These are phyloP conservation scores for Pollenia labialis DNA, from an alignment of 2,888 invertebrate species.

Conservation along the genomic window DNA sequence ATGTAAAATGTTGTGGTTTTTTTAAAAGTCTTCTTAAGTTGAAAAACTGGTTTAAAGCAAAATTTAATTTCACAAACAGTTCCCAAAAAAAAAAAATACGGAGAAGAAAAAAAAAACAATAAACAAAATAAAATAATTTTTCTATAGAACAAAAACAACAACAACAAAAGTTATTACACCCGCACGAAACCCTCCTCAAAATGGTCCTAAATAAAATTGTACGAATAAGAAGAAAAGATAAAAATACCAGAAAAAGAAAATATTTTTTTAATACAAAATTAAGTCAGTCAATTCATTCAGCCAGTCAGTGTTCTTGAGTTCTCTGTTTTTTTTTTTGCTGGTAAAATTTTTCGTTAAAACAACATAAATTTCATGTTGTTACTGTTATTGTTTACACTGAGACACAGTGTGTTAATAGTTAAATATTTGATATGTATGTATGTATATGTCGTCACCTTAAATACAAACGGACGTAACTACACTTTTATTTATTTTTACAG, in stretches of 20 bases:
- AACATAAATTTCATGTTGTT: constrained; percentile 45
- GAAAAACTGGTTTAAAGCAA: constrained; percentile 69
- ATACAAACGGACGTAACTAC: too few species aligned
- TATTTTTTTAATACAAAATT: constrained; percentile 33
- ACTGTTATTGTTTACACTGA: constrained; percentile 32
- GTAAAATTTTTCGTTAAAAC: constrained; percentile 55
- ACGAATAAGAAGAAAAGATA: constrained; percentile 22
- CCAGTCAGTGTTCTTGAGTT: constrained; percentile 22
- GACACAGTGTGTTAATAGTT: constrained; percentile 11
- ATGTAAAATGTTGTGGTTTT: constrained; percentile 53
- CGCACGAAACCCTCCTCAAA: constrained; percentile 50
- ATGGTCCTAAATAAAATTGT: constrained; percentile 27
- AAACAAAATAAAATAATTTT: constrained; percentile 54
- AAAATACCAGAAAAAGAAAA: constrained; percentile 52
- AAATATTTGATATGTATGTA: too few species aligned
- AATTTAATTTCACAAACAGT: constrained; percentile 64
- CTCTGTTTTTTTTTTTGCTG: constrained; percentile 7
- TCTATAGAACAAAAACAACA: constrained; percentile 39
- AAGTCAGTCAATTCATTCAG: constrained; percentile 15
- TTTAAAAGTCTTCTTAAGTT: constrained; percentile 56
- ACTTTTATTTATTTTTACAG: too few species aligned
- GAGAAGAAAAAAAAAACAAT: constrained; percentile 36
- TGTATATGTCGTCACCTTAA: too few species aligned
- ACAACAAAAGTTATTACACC: constrained; percentile 53
- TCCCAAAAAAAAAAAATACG: constrained; percentile 53